phyloP scores from a whole-genome alignment of 2,113 vertebrate species.

The Nicator chloris region DNA sequence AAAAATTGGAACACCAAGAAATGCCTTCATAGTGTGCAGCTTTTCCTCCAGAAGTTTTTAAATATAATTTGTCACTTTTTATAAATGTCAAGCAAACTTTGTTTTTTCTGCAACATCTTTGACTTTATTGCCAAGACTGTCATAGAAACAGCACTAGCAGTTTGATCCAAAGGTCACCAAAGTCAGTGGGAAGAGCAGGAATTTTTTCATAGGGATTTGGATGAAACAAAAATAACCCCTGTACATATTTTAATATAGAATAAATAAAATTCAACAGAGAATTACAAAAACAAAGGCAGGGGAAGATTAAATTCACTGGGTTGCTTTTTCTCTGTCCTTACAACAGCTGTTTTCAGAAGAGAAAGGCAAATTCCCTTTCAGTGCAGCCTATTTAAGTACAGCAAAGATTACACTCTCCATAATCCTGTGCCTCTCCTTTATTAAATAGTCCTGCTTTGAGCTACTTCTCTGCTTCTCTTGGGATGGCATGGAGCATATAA shows the following conservation, averaged over 20 bases:
- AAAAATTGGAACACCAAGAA: not conserved
- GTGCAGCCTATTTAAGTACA: not conserved
- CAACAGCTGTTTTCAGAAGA: not conserved
- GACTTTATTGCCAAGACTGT: not conserved
- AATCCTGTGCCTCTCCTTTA: not conserved
- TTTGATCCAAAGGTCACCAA: constrained; percentile 30
- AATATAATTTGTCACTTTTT: constrained; percentile 2
- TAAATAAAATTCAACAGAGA: not conserved
- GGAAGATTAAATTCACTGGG: not conserved
- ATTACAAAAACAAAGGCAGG: not conserved
- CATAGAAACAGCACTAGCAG: not conserved
- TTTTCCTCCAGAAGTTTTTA: not conserved
- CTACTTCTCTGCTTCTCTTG: not conserved
- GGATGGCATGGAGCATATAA: not conserved
- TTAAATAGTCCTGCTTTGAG: not conserved
- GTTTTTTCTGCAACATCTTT: not conserved
- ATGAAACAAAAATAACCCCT: not conserved
- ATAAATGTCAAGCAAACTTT: constrained; percentile 1
- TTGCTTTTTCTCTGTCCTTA: not conserved
- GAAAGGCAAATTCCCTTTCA: not conserved
- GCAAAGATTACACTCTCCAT: not conserved
- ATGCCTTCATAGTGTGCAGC: not conserved
- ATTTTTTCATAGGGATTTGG: not conserved
- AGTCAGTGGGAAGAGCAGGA: not conserved
- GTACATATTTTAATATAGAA: not conserved